A percentile compares a stretch with the other conserved stretches of the same genome.
These are phyloP conservation scores for Scaptodrosophila lebanonensis DNA, from an alignment of 1,140 invertebrate genomes.

Conservation along the genomic window DNA sequence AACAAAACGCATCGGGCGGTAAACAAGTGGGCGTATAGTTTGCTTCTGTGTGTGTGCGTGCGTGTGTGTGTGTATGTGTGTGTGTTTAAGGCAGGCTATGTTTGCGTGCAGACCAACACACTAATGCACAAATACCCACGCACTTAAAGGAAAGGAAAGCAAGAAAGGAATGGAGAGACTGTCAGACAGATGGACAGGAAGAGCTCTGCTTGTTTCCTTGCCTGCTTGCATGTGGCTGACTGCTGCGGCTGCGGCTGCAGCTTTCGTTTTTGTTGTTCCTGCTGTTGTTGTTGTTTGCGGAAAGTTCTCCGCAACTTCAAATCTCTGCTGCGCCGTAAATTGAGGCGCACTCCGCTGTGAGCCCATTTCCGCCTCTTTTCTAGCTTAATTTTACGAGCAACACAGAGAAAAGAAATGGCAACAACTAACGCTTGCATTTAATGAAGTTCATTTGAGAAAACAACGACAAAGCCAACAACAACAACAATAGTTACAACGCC, in stretches of 20 bases:
- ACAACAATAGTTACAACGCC: constrained; percentile 39
- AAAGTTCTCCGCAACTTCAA: constrained; percentile 39
- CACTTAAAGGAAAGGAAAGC: constrained; percentile 37
- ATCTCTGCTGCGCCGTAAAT: constrained; percentile 51
- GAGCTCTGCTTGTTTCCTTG: too few relatives aligned
- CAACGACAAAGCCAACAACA: constrained; percentile 12
- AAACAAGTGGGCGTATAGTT: constrained; percentile 43
- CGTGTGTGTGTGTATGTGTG: constrained; percentile 1
- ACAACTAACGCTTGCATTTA: constrained; percentile 12
- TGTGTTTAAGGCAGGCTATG: too few relatives aligned
- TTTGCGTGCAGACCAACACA: too few relatives aligned
- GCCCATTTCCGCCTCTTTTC: constrained; percentile 5
- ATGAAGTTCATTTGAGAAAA: constrained; percentile 46
- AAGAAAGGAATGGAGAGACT: not conserved
- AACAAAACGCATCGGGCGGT: constrained; percentile 40
- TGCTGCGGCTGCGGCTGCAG: constrained; percentile 12
- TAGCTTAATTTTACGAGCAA: constrained; percentile 43
- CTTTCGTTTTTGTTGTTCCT: too few relatives aligned
- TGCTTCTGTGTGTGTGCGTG: constrained; percentile 29
- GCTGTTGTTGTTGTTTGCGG: too few relatives aligned
- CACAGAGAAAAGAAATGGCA: constrained; percentile 26
- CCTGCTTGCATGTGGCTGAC: too few relatives aligned
- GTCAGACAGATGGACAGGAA: not conserved
- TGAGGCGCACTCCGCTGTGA: constrained; percentile 36
- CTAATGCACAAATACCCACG: too few relatives aligned